These are phyloP conservation scores for Nerophis lumbriciformis DNA, from an alignment of 2,113 vertebrate species.

Conservation along the genomic window DNA sequence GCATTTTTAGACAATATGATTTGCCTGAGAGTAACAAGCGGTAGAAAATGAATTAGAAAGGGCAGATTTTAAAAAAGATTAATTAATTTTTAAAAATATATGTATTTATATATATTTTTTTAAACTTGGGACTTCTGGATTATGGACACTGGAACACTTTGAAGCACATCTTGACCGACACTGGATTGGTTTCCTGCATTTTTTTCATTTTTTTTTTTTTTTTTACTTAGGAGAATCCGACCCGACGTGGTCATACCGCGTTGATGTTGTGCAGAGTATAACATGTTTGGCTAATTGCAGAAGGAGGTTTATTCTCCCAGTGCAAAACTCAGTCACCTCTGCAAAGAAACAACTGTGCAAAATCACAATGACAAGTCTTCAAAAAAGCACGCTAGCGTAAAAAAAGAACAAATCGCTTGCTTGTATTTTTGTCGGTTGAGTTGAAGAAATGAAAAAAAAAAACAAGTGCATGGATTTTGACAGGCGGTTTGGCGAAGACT, in stretches of 20 bases:
- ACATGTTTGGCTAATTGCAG: slow-evolving; percentile 67
- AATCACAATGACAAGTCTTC: slow-evolving; percentile 56
- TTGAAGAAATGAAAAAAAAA: background rate
- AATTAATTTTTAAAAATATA: no score
- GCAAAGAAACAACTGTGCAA: slow-evolving; percentile 50
- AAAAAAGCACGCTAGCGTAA: slow-evolving; percentile 11
- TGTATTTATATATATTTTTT: no score
- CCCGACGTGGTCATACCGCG: slow-evolving; percentile 38
- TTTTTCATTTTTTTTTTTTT: no score
- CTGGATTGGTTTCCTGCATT: no score
- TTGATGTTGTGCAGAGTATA: slow-evolving; percentile 70
- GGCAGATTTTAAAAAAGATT: no score
- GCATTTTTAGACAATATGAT: no score
- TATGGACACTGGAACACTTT: no score
- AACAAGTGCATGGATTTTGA: slow-evolving; percentile 19
- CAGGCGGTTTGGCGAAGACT: slow-evolving; percentile 35
- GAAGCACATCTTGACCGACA: no score
- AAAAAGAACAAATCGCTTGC: background rate
- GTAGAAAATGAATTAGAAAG: no score
- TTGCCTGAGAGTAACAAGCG: no score
- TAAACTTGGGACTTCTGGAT: no score
- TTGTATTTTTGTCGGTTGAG: background rate
- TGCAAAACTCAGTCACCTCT: slow-evolving; percentile 57
- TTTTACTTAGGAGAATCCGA: slow-evolving; percentile 11
- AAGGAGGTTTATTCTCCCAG: slow-evolving; percentile 66